Base-by-base conservation (phyloP, 2,888 invertebrate genomes). In the Diadromus collaris region DNA sequence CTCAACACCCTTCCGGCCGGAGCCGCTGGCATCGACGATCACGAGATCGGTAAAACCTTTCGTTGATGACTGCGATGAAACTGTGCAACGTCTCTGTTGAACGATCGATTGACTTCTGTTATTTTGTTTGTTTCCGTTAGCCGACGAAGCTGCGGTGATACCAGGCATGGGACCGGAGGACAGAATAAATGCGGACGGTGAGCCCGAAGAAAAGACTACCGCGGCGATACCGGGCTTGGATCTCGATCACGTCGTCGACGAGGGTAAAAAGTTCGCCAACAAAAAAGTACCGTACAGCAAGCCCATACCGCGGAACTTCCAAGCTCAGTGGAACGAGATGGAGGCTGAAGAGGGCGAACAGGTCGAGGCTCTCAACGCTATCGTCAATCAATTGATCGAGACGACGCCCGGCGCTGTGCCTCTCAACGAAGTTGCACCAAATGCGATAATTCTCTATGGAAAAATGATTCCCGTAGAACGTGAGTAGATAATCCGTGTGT, bases 141-240 rank as follows among this genome's bases (percentile, higher is more conserved):
- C 93, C 90, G 96, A 96, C 86, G 96, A 97, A 89, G 95, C 95
- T 72, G 94, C 96, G 2, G 92, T 95, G 29, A 97, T 98, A 88
- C 98, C 98, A 81, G 99, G 99, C 68, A 98, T 99, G 98, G 99
- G 99, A n/a, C 96, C 98, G 29, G 98, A 99, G 91, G 98, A 98
- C 88, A 96, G 96, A 90, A 95, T 98, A 0, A 94, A 94, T 84
- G 93, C 93, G 44, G 91, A 92, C 60, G 80, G 86, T 64, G 88
- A 91, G 86, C 79, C 85, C 34, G 80, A 86, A 69, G 81, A 81
- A 54, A 76, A 58, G 19, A 60, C 56, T 19, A 60, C 72, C 6
- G 67, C 78, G 2, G 54, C 73, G 1, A 98, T 98, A 91, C 98
- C 98, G 64, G 97, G 97, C 54, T 92, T 98, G 74, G 97, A 97